Evolutionary conservation across 2,113 vertebrate genomes (phyloP).

Genomic region (Eira barbara): DNA sequence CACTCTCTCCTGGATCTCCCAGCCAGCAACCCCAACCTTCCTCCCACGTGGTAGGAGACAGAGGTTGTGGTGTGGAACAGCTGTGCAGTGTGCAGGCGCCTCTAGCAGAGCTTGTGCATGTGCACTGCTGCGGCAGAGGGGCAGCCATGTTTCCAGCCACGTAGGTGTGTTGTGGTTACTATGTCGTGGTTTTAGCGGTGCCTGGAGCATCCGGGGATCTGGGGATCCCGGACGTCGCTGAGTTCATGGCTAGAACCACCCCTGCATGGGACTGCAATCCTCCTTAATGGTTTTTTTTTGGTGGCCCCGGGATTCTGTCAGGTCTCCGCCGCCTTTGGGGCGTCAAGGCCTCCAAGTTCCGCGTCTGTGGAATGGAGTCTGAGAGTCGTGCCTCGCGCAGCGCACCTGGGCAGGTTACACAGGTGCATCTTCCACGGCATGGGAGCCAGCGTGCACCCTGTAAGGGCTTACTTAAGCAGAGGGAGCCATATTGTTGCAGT

Average conservation of each 20-base stretch:
- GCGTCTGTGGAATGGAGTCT: not conserved
- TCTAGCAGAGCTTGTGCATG: not conserved
- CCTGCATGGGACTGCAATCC: not conserved
- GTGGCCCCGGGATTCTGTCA: not conserved
- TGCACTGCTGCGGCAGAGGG: not conserved
- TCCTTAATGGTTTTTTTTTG: not conserved
- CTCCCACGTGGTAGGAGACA: not conserved
- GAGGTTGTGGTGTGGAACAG: not conserved
- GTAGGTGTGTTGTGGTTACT: rapidly evolving
- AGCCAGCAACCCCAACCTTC: not conserved
- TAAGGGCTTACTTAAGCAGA: too few relatives aligned
- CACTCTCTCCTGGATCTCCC: not conserved
- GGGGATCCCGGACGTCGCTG: too few relatives aligned
- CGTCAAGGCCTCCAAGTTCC: not conserved
- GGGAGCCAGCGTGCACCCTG: not conserved
- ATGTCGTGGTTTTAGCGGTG: not conserved
- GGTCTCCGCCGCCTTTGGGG: not conserved
- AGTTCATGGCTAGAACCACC: not conserved
- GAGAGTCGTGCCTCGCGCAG: not conserved
- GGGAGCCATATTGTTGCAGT: too few relatives aligned
- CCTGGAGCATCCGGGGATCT: too few relatives aligned
- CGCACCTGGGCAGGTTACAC: not conserved
- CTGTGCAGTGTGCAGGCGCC: not conserved
- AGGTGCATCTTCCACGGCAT: not conserved
- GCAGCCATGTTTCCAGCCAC: not conserved